A percentile compares a stretch with the other conserved stretches of the same genome.
phyloP scores from a whole-genome alignment of 2,113 vertebrate genomes.

The Collichthys lucidus region DNA sequence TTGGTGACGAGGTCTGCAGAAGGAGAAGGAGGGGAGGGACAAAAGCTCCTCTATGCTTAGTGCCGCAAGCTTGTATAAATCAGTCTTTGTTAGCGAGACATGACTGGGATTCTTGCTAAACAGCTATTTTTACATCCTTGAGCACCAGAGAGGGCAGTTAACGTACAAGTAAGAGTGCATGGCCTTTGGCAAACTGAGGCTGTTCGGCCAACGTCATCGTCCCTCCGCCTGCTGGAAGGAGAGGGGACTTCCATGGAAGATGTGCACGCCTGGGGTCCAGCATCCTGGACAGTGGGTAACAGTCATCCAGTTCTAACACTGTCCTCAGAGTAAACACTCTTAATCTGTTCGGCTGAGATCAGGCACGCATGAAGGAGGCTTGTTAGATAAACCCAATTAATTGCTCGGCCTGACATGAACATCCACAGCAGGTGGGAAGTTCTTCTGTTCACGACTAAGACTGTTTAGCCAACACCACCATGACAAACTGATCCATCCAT shows the following conservation, averaged over 20 bases:
- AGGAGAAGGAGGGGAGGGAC: conserved; percentile 68
- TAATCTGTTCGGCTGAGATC: conserved; percentile 22
- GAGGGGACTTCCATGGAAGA: conserved; percentile 54
- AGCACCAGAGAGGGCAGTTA: conserved; percentile 66
- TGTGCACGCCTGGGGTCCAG: conserved; percentile 14
- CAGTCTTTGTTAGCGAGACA: conserved; percentile 80
- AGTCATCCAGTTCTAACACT: conserved; percentile 24
- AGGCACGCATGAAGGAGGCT: background rate
- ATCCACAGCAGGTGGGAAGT: background rate
- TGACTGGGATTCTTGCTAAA: conserved; percentile 80
- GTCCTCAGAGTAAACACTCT: conserved; percentile 16
- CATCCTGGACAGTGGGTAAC: conserved; percentile 15
- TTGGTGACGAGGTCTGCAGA: conserved; percentile 76
- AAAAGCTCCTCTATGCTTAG: conserved; percentile 80
- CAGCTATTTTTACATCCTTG: conserved; percentile 82
- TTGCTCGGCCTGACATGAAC: background rate
- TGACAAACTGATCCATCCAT: background rate
- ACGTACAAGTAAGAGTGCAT: conserved; percentile 65
- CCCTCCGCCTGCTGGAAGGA: conserved; percentile 55
- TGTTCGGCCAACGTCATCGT: conserved; percentile 51
- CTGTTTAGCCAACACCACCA: background rate
- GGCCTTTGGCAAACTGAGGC: conserved; percentile 60
- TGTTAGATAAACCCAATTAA: background rate
- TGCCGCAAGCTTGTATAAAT: conserved; percentile 78
- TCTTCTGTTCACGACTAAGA: background rate